A percentile compares a stretch with the other conserved stretches of the same genome.
Evolutionary conservation across 2,113 vertebrate species (phyloP).

Genomic region (Tyrannus savana): DNA sequence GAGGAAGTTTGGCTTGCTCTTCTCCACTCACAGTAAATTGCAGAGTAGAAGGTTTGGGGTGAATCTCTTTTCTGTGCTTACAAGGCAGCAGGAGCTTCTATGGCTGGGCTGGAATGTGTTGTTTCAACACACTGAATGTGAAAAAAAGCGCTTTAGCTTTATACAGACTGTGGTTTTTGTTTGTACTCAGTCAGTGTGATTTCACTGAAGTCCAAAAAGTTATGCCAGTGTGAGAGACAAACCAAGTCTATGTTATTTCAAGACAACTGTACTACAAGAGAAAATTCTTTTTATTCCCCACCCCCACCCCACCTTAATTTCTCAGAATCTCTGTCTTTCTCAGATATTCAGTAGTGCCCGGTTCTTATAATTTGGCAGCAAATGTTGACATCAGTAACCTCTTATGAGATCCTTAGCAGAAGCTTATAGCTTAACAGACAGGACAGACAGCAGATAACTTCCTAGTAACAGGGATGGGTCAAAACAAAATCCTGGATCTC

Average conservation of each 20-base stretch:
- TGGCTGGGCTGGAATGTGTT: slow-evolving; percentile 51
- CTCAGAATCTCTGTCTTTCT: neutral
- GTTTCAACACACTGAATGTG: slow-evolving; percentile 51
- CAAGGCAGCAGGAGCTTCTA: neutral
- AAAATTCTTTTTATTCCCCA: neutral
- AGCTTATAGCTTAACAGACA: neutral
- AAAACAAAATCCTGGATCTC: slow-evolving; percentile 24
- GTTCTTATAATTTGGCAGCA: neutral
- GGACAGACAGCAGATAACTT: neutral
- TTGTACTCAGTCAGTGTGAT: slow-evolving; percentile 58
- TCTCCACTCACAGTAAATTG: neutral
- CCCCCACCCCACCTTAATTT: neutral
- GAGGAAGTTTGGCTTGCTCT: neutral
- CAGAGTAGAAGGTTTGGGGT: neutral
- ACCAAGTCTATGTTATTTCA: slow-evolving; percentile 56
- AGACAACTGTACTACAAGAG: neutral
- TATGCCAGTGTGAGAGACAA: slow-evolving; percentile 41
- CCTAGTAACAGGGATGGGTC: neutral
- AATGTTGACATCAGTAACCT: neutral
- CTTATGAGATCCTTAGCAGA: neutral
- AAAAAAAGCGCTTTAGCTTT: slow-evolving; percentile 25
- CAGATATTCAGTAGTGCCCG: neutral
- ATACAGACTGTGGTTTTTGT: slow-evolving; percentile 36
- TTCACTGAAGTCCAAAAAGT: slow-evolving; percentile 45
- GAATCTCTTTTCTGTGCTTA: slow-evolving; percentile 19